Evolutionary conservation across 2,888 invertebrate genomes (phyloP).

Genomic region (Microdon myrmicae): DNA sequence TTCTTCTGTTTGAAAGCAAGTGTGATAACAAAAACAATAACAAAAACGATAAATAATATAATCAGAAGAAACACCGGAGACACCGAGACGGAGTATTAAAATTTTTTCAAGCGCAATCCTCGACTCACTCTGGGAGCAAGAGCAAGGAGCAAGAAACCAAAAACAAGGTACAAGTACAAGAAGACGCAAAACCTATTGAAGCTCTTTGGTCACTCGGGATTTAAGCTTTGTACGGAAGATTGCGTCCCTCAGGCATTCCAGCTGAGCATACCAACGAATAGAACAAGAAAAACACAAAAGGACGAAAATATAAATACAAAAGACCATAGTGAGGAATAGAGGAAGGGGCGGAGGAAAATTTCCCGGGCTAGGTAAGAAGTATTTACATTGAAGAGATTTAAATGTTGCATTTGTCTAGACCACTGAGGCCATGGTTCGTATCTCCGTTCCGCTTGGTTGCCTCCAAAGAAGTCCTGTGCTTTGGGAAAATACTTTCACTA

Average conservation of each 20-base stretch:
- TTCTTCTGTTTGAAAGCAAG: conserved; percentile 23
- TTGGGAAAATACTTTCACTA: no score
- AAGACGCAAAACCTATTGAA: conserved; percentile 27
- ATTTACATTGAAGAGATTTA: conserved; percentile 40
- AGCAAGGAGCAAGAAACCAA: no score
- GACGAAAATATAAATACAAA: not conserved
- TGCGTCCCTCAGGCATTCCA: conserved; percentile 37
- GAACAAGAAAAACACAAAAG: not conserved
- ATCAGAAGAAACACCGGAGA: conserved; percentile 23
- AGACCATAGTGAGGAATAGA: no score
- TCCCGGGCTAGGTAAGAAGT: conserved; percentile 38
- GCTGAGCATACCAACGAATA: conserved; percentile 1
- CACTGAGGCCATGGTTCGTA: not conserved
- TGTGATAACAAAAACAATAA: conserved; percentile 2
- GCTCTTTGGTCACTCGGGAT: conserved; percentile 49
- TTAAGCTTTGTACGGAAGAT: conserved; percentile 34
- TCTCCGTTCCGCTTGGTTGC: no score
- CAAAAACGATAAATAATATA: conserved; percentile 14
- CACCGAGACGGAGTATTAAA: conserved; percentile 40
- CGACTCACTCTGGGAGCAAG: no score
- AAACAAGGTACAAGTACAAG: conserved; percentile 8
- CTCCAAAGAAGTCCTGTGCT: no score
- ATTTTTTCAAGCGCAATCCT: no score
- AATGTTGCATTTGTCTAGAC: conserved; percentile 32
- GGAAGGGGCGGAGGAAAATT: conserved; percentile 29